phyloP scores from a whole-genome alignment of 2,888 invertebrate species.

The Mechanitis messenoides region DNA sequence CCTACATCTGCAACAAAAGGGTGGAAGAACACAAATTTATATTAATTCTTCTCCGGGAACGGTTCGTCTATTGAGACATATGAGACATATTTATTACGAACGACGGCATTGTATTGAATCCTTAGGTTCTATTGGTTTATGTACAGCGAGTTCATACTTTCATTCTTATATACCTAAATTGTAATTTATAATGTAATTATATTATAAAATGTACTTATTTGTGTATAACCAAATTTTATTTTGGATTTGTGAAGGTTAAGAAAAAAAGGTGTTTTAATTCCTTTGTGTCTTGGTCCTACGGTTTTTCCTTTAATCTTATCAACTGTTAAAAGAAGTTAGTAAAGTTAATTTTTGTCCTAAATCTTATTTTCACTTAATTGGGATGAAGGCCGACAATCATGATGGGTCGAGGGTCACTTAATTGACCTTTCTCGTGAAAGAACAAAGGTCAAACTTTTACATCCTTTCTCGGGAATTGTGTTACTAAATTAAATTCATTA shows the following conservation, averaged over 20 bases:
- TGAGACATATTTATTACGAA: conserved; percentile 16
- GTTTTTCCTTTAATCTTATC: no score
- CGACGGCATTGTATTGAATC: no score
- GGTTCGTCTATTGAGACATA: conserved; percentile 13
- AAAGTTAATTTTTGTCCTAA: background rate
- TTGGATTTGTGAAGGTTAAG: no score
- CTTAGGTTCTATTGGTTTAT: no score
- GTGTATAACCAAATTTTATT: no score
- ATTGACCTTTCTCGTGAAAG: conserved; percentile 7
- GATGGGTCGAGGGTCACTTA: conserved; percentile 10
- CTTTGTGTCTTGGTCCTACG: no score
- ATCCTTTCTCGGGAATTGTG: background rate
- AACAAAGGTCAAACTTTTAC: background rate
- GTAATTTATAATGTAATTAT: no score
- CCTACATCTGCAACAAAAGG: conserved; percentile 20
- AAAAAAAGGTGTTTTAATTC: no score
- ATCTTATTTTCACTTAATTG: conserved; percentile 6
- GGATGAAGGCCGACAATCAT: conserved; percentile 7
- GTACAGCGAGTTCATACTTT: no score
- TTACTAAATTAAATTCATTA: background rate
- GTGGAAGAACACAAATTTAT: conserved; percentile 25
- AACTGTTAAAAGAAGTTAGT: no score
- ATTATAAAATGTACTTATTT: no score
- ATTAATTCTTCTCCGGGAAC: conserved; percentile 26
- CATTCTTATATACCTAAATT: no score